Percentiles rank a stretch among this genome's conserved stretches.
Conservation (phyloP, 2,888 invertebrate genomes). For the Serrognathus titanus region DNA sequence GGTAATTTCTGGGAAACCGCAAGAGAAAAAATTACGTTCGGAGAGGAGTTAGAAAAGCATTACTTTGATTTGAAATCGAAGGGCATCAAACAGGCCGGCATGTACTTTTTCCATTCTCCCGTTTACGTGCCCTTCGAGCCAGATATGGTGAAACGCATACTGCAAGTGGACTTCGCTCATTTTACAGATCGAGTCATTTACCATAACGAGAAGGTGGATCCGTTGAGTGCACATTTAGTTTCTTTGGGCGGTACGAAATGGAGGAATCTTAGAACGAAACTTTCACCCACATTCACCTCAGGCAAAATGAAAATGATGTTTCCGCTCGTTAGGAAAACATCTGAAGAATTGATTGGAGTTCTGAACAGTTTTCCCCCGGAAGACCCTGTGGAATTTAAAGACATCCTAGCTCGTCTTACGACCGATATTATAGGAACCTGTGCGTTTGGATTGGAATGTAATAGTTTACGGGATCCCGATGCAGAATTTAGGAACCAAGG, state of each 20-base stretch:
- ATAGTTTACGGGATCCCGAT: conserved; percentile 51
- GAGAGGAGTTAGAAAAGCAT: conserved; percentile 10
- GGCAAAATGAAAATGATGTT: conserved; percentile 27
- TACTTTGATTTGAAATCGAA: conserved; percentile 23
- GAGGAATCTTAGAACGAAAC: conserved; percentile 43
- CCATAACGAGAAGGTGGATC: conserved; percentile 54
- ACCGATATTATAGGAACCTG: conserved; percentile 58
- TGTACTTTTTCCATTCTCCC: too few species aligned
- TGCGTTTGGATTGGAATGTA: conserved; percentile 57
- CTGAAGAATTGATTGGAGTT: conserved; percentile 7
- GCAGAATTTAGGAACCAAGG: conserved; percentile 47
- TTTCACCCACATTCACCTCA: conserved; percentile 24
- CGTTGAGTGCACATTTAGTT: conserved; percentile 56
- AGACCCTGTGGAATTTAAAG: conserved; percentile 34
- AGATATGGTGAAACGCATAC: too few species aligned
- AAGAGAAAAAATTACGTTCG: conserved; percentile 7
- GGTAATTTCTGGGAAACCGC: conserved; percentile 26
- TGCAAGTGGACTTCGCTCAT: conserved; percentile 54
- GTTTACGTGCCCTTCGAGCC: too few species aligned
- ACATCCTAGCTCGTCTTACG: conserved; percentile 54
- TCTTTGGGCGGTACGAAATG: conserved; percentile 55
- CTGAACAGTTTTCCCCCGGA: conserved; percentile 4
- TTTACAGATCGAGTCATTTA: conserved; percentile 1
- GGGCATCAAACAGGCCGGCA: conserved; percentile 23
- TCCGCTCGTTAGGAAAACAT: conserved; percentile 9